Evolutionary conservation across 2,888 invertebrate species (phyloP), one percentile per base, ranked within the genome.

Genomic region (Orthosia gothica): DNA sequence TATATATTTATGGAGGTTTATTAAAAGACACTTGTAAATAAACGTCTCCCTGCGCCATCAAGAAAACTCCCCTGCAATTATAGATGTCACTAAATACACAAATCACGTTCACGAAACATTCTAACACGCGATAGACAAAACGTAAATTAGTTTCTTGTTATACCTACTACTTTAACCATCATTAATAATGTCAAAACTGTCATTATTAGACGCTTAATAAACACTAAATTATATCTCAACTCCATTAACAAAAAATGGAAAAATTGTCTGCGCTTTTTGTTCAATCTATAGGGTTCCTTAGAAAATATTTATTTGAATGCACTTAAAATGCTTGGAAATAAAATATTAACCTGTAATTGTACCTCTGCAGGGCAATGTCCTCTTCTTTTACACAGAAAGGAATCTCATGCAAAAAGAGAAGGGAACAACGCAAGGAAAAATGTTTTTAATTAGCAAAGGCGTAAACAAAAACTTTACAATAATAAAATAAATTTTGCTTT

Each of bases 161-260:
- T 40, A 40, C 40, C 40, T 9, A 71, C 40, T 64, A 72, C 65
- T 72, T 59, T 58, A n/a, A 55, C 63, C 63, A 69, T 69, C 79
- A 81, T 81, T 83, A 73, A 79, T 81, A 72, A 83, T 66, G 50
- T 69, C 52, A 62, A 70, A 70, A 66, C 73, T 83, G 65, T 83
- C 73, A 72, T 71, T 70, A 66, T 74, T 70, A 69, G 57, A 26
- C 65, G 55, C 71, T 50, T 69, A 68, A 70, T 74, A 61, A 67
- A 67, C 62, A 82, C 49, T 26, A 66, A 70, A 69, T 72, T 50
- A 58, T 65, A 75, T 64, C 13, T 67, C 9, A 45, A 54, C 45
- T 67, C 13, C 23, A 74, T 66, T 67, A 45, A 49, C 15, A 40
- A 55, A 76, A 68, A 69, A 52, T 40, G 5, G 2, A 4, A 45